A percentile compares a stretch with the other conserved stretches of the same genome.
These are phyloP conservation scores for Halcyon leucocephala DNA, from an alignment of 2,797 vertebrate genomes.

Conservation along the genomic window DNA sequence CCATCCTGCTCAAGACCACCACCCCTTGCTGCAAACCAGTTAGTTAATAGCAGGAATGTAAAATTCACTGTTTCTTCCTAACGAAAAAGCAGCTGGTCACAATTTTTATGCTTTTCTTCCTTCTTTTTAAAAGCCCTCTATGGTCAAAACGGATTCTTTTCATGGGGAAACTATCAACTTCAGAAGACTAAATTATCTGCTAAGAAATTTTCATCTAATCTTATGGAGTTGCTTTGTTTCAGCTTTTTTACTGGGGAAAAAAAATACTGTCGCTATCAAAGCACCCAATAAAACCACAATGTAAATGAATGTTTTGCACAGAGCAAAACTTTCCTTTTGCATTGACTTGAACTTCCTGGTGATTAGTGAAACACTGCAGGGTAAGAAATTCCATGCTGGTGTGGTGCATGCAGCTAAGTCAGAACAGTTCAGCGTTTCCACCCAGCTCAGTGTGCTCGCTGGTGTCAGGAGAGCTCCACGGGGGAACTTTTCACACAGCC, in stretches of 20 bases:
- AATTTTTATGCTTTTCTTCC: neutral
- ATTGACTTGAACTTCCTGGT: neutral
- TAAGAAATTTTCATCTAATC: neutral
- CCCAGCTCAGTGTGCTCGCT: too few relatives aligned
- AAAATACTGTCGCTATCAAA: neutral
- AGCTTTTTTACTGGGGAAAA: neutral
- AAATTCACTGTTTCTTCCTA: neutral
- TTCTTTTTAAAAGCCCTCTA: neutral
- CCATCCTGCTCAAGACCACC: neutral
- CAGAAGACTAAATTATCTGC: neutral
- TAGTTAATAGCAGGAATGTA: neutral
- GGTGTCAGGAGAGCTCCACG: too few relatives aligned
- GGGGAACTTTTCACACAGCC: too few relatives aligned
- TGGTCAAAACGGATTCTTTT: neutral
- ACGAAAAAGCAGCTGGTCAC: neutral
- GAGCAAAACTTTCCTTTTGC: neutral
- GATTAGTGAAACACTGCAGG: neutral
- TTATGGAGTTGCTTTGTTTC: neutral
- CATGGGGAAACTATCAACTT: neutral
- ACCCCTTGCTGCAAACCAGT: neutral
- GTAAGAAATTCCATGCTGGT: rapidly evolving
- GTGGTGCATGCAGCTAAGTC: too few relatives aligned
- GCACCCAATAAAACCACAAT: neutral
- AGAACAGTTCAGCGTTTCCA: neutral
- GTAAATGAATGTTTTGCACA: neutral